phyloP scores from a whole-genome alignment of 1,140 invertebrate genomes.

The Arctopsyche grandis region DNA sequence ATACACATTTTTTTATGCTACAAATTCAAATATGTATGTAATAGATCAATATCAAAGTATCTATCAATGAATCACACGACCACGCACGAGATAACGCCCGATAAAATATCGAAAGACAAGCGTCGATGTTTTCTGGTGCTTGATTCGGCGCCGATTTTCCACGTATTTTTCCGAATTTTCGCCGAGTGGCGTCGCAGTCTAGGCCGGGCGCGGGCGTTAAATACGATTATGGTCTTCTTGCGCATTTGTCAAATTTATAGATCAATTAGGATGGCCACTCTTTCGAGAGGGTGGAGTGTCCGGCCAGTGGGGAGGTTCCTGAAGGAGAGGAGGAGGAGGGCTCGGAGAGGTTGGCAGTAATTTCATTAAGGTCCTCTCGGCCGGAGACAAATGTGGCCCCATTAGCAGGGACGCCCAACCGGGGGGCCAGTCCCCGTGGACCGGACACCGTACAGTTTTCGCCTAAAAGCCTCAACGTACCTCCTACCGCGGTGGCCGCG shows the following conservation, averaged over 20 bases:
- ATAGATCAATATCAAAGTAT: too few species aligned
- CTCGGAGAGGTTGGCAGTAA: slow-evolving; percentile 49
- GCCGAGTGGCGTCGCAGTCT: not conserved
- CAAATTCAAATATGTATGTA: too few species aligned
- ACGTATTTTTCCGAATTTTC: not conserved
- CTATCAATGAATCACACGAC: too few species aligned
- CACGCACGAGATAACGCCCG: too few species aligned
- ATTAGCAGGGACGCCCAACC: slow-evolving; percentile 50
- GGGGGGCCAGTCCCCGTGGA: slow-evolving; percentile 37
- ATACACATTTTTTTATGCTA: too few species aligned
- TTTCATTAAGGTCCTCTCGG: slow-evolving; percentile 52
- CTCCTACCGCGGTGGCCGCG: not conserved
- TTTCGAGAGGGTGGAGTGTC: slow-evolving; percentile 2
- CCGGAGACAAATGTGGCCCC: slow-evolving; percentile 54
- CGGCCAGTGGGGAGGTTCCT: not conserved
- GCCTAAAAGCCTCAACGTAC: slow-evolving; percentile 32
- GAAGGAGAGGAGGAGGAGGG: slow-evolving; percentile 5
- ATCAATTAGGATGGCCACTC: slow-evolving; percentile 46
- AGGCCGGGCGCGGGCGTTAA: not conserved
- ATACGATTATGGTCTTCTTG: slow-evolving; percentile 9
- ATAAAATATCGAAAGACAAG: not conserved
- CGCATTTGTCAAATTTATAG: slow-evolving; percentile 45
- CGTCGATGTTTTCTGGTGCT: not conserved
- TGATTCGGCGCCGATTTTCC: not conserved
- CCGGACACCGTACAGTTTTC: slow-evolving; percentile 31